Evolutionary conservation across 2,888 invertebrate species (phyloP).

Genomic region (Morinoia aosen): DNA sequence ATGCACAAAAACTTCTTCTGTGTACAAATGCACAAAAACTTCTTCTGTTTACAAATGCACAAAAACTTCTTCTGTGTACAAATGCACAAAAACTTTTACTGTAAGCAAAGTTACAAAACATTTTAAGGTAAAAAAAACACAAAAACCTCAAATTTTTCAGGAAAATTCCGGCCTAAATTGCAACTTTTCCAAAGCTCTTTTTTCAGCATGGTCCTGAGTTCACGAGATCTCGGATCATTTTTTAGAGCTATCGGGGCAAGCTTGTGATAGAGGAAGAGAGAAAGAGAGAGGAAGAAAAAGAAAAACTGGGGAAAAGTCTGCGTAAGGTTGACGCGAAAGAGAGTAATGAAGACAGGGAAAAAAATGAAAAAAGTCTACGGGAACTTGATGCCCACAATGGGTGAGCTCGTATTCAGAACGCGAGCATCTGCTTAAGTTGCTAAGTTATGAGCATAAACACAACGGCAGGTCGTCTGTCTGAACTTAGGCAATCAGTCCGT

Average conservation of each 20-base stretch:
- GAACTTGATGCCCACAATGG: not conserved
- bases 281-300: no score
- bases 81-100: no score
- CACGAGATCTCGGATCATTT: not conserved
- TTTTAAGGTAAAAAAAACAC: no score
- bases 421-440: not conserved
- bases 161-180: not conserved
- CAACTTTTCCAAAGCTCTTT: not conserved
- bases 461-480: not conserved
- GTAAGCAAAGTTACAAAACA: no score
- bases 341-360: no score
- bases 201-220: not conserved
- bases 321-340: not conserved
- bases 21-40: no score
- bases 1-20: no score
- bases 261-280: not conserved
- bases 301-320: not conserved
- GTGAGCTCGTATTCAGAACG: not conserved
- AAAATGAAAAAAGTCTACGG: not conserved
- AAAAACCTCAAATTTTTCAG: not conserved
- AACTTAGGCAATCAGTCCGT: conserved; percentile 2
- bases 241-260: not conserved
- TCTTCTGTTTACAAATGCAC: no score
- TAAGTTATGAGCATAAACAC: conserved; percentile 24
- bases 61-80: no score